Evolutionary conservation across 1,140 invertebrate species (phyloP), one percentile per base, ranked within the genome.

Genomic region (Heterodera carotae): DNA sequence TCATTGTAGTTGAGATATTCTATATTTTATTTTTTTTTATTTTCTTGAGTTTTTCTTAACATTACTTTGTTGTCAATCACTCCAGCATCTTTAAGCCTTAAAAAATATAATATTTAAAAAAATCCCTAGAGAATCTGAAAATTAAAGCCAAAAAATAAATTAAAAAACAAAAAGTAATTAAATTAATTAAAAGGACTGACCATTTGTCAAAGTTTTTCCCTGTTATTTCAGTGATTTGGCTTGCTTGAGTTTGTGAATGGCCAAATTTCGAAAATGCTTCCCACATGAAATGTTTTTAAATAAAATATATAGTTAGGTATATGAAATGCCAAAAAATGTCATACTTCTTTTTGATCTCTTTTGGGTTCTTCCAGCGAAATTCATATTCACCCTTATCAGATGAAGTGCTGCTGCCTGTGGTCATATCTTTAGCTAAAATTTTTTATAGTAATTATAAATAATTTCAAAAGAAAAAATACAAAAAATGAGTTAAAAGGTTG

Each of bases 151-250:
- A 18, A 72, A 56, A 59, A n/a, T 22, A 56, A 29, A 31, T 62
- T 34, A 1, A 18, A 18, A 53, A 53, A 53, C 39, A 43, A 53
- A 18, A 53, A 53, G 22, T 18, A 53, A 34, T 34, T 69, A 43
- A 43, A 43, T 67, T 18, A 67, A 67, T 67, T 67, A 18, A 33
- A 15, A 18, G 12, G 6, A 67, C 10, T 1, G 2, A 74, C 76
- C 94, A 96, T 88, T 95, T 95, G 88, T 96, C 94, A 84, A 93
- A 93, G 87, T 95, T 94, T 0, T 94, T 94, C 69, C 95, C 93
- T 29, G 91, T 90, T 87, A 93, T 94, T 7, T 94, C 94, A 84
- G 94, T 93, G 12, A 92, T 93, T 84, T 94, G 94, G 1, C 90
- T 90, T 85, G 95, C 93, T 1, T 74, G 71, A 15, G 71, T 56